A percentile compares a stretch with the other conserved stretches of the same genome.
Evolutionary conservation across 1,140 invertebrate species (phyloP).

Genomic region (Caenorhabditis remanei): DNA sequence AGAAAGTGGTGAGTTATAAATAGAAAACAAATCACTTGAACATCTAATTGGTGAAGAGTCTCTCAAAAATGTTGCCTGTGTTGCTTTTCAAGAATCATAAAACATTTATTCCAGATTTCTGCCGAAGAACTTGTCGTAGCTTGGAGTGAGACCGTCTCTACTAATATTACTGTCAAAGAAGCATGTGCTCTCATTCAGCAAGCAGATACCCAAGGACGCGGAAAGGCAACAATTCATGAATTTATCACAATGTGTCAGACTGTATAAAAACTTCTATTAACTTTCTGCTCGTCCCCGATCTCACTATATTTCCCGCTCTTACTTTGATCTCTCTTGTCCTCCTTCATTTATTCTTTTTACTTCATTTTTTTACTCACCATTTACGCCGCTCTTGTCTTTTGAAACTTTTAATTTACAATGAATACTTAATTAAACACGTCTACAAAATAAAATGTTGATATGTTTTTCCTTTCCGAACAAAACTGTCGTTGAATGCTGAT

Average conservation of each 20-base stretch:
- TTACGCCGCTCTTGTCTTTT: no score
- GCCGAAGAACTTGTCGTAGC: conserved; percentile 63
- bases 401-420: no score
- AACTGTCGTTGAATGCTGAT: no score
- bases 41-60: neutral
- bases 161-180: conserved; percentile 59
- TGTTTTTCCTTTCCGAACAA: no score
- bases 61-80: neutral
- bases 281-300: neutral
- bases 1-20: conserved; percentile 43
- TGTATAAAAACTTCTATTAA: conserved; percentile 15
- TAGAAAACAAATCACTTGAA: neutral
- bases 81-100: no score
- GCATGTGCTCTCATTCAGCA: conserved; percentile 61
- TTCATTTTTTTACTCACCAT: no score
- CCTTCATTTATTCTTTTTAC: no score
- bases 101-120: conserved; percentile 51
- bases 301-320: neutral
- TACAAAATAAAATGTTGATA: no score
- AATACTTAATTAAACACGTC: no score
- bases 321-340: neutral
- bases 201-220: conserved; percentile 61
- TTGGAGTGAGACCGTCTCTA: conserved; percentile 59
- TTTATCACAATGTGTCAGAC: conserved; percentile 67
- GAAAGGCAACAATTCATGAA: conserved; percentile 58